Evolutionary conservation across 1,140 invertebrate genomes (phyloP).

Genomic region (Vanessa atalanta): DNA sequence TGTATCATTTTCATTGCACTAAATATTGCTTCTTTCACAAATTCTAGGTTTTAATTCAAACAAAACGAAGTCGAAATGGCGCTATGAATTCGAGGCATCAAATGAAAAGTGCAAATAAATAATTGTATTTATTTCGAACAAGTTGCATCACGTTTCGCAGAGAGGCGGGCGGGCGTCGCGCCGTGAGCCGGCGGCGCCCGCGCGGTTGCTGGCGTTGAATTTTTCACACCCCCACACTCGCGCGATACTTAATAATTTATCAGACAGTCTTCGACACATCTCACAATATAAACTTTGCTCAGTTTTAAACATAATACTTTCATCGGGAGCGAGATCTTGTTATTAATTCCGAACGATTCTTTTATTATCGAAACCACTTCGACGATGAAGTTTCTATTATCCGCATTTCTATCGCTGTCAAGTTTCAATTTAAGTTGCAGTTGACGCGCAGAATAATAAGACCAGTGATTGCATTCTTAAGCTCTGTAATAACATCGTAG

Average conservation of each 20-base stretch:
- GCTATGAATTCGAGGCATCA: not conserved
- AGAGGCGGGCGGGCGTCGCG: not conserved
- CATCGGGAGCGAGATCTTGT: not conserved
- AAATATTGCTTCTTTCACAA: not conserved
- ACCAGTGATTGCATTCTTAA: too few species aligned
- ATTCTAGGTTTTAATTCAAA: not conserved
- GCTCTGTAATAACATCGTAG: too few species aligned
- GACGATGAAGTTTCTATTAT: not conserved
- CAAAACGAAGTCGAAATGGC: not conserved
- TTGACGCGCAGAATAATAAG: too few species aligned
- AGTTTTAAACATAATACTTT: not conserved
- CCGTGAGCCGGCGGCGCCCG: conserved; percentile 25
- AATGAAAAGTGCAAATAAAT: conserved; percentile 38
- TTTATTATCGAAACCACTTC: not conserved
- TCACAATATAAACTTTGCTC: conserved; percentile 51
- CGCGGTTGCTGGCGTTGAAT: conserved; percentile 58
- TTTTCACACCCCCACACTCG: conserved; percentile 59
- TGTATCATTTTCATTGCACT: too few species aligned
- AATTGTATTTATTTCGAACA: conserved; percentile 51
- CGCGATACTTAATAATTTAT: conserved; percentile 67
- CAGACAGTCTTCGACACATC: conserved; percentile 67
- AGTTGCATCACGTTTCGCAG: conserved; percentile 53
- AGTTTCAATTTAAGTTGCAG: too few species aligned
- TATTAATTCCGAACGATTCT: conserved; percentile 7
- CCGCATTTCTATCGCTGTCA: too few species aligned